Conservation (phyloP, 30 jellyfish, hydroid and myxozoan species). For the Turritopsis dohrnii region DNA sequence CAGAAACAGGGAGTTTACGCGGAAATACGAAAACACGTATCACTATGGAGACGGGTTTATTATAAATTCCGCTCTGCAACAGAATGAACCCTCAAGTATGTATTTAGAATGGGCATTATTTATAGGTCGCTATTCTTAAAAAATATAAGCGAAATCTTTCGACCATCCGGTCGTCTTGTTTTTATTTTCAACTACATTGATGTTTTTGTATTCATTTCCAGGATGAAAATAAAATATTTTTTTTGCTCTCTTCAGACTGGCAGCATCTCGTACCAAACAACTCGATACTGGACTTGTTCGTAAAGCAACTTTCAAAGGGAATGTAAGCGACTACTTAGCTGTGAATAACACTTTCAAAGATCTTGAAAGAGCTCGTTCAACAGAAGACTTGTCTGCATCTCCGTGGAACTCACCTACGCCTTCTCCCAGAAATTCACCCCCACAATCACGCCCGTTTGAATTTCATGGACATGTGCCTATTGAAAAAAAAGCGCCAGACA, state of each 20-base stretch:
- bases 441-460: conserved; percentile 7
- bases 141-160: no score
- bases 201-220: neutral
- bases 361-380: conserved; percentile 29
- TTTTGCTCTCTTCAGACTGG: conserved; percentile 12
- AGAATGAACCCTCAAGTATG: no score
- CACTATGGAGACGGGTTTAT: no score
- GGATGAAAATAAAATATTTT: neutral
- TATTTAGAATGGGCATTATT: no score
- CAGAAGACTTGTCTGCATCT: conserved; percentile 36
- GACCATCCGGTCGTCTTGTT: no score
- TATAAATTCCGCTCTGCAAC: no score
- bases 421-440: conserved; percentile 3
- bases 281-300: conserved; percentile 42
- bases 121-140: no score
- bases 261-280: conserved; percentile 11
- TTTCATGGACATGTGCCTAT: neutral
- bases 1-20: no score
- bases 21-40: no score
- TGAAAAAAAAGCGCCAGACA: neutral
- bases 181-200: neutral
- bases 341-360: conserved; percentile 33
- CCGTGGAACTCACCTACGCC: conserved; percentile 18
- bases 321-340: conserved; percentile 23
- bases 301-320: conserved; percentile 35